phyloP scores from a whole-genome alignment of 2,113 vertebrate species.

The Sinocyclocheilus anophthalmus region DNA sequence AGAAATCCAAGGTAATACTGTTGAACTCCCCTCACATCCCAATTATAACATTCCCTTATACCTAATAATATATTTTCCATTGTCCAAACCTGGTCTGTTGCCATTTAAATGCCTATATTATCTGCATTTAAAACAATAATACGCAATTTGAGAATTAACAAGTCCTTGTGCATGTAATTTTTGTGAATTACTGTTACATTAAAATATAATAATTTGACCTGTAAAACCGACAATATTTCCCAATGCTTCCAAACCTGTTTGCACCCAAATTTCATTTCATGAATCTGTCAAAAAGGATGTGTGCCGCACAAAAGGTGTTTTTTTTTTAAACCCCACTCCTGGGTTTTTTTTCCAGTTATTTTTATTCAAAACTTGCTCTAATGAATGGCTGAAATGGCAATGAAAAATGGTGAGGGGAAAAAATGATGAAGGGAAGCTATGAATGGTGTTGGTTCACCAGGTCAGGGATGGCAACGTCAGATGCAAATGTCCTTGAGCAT shows the following conservation, averaged over 20 bases:
- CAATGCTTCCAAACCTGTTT: conserved; percentile 19
- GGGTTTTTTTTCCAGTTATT: neutral
- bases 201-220: neutral
- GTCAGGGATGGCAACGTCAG: conserved; percentile 25
- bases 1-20: conserved; percentile 52
- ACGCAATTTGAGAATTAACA: neutral
- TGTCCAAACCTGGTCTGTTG: neutral
- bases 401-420: neutral
- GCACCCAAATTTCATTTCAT: neutral
- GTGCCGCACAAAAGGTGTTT: neutral
- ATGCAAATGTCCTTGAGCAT: conserved; percentile 44
- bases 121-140: too few relatives aligned
- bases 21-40: conserved; percentile 4
- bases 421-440: conserved; percentile 15
- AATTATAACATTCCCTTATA: neutral
- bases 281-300: neutral
- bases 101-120: neutral
- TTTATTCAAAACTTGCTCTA: neutral
- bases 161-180: neutral
- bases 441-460: conserved; percentile 12
- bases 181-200: neutral
- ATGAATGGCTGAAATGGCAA: neutral
- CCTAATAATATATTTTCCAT: neutral
- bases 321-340: neutral
- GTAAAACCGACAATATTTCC: neutral